phyloP scores from a whole-genome alignment of 2,888 invertebrate genomes.

The Caenorhabditis auriculariae region DNA sequence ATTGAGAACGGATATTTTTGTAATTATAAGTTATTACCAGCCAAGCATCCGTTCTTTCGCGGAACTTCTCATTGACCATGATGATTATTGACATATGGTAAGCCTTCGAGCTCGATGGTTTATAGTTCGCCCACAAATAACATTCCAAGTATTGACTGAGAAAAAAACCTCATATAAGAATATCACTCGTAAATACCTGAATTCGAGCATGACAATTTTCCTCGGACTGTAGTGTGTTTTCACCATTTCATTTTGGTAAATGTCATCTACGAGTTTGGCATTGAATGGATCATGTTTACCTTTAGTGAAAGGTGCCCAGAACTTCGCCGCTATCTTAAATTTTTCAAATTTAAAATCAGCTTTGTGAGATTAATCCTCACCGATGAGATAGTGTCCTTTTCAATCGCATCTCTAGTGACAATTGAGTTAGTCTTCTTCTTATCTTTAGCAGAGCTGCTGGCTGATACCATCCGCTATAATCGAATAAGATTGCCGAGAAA shows the following conservation, averaged over 20 bases:
- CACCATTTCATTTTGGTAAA: conserved; percentile 49
- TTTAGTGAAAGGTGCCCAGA: conserved; percentile 84
- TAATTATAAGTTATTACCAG: conserved; percentile 69
- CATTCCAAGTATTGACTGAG: conserved; percentile 90
- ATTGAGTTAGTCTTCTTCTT: no score
- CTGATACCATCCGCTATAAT: no score
- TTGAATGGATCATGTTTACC: conserved; percentile 39
- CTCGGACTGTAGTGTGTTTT: conserved; percentile 54
- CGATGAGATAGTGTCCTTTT: conserved; percentile 20
- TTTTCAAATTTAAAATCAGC: not conserved
- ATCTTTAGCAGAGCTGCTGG: no score
- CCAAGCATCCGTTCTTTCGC: conserved; percentile 96
- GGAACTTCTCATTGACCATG: conserved; percentile 96
- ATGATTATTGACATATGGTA: conserved; percentile 84
- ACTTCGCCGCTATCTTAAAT: conserved; percentile 81
- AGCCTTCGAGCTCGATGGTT: conserved; percentile 65
- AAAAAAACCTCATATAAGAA: not conserved
- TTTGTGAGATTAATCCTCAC: conserved; percentile 1
- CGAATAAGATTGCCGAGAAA: no score
- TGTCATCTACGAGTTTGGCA: conserved; percentile 36
- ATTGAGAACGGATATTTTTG: not conserved
- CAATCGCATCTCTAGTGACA: conserved; percentile 23
- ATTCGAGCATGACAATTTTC: conserved; percentile 50
- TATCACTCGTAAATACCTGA: conserved; percentile 27
- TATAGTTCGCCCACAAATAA: conserved; percentile 93